phyloP scores from a whole-genome alignment of 2,113 vertebrate genomes.

The Acrocephalus arundinaceus region DNA sequence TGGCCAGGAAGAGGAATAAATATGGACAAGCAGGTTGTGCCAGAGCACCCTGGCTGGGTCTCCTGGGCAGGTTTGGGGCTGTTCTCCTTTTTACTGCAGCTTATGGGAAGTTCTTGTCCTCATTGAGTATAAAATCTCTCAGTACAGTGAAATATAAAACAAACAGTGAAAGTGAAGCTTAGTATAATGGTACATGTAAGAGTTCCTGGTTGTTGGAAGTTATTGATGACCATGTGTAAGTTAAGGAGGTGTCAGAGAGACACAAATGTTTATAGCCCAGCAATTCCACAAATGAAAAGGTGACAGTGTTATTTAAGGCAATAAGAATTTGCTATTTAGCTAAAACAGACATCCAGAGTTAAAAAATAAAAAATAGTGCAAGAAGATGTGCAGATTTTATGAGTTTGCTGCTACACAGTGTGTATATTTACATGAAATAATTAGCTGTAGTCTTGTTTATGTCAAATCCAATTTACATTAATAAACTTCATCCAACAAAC shows the following conservation, averaged over 20 bases:
- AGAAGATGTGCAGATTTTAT: slow-evolving; percentile 48
- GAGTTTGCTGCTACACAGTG: slow-evolving; percentile 42
- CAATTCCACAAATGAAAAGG: neutral
- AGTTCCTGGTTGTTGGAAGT: neutral
- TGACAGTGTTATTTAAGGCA: neutral
- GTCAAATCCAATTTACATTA: slow-evolving; percentile 71
- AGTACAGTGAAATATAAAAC: neutral
- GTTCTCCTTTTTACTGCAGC: neutral
- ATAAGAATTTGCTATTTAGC: neutral
- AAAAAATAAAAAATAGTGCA: neutral
- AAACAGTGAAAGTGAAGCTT: neutral
- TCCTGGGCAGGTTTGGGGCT: neutral
- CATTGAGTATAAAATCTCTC: neutral
- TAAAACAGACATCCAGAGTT: neutral
- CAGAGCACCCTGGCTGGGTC: neutral
- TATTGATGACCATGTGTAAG: neutral
- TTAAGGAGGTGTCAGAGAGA: neutral
- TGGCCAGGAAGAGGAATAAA: neutral
- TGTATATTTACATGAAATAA: slow-evolving; percentile 67
- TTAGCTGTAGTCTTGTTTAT: slow-evolving; percentile 69
- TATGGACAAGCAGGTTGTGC: neutral
- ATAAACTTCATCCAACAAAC: slow-evolving; percentile 56
- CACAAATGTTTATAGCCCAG: neutral
- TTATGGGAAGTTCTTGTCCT: neutral
- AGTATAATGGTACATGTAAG: neutral